Percentiles rank a stretch among this genome's conserved stretches.
Evolutionary conservation across 2,113 vertebrate species (phyloP).

Genomic region (Tragulus kanchil): DNA sequence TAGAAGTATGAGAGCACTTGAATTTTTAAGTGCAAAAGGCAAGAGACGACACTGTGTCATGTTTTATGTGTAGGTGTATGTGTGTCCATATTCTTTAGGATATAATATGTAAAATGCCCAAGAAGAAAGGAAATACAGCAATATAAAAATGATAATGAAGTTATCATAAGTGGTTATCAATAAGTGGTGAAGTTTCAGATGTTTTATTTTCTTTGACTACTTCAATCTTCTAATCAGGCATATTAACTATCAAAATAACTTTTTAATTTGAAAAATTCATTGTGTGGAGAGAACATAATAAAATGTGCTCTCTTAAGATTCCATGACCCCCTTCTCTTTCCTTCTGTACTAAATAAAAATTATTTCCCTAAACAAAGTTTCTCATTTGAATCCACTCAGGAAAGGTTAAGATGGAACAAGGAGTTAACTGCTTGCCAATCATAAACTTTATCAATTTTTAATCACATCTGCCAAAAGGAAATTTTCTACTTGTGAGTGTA

Average conservation of each 20-base stretch:
- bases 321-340: neutral
- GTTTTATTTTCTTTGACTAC: conserved; percentile 38
- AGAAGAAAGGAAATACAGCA: conserved; percentile 10
- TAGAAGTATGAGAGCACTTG: neutral
- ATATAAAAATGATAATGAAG: neutral
- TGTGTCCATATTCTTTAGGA: neutral
- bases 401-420: conserved; percentile 17
- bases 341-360: conserved; percentile 7
- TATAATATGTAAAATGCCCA: conserved; percentile 2
- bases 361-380: conserved; percentile 1
- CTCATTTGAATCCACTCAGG: conserved; percentile 36
- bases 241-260: conserved; percentile 19
- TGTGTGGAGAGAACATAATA: neutral
- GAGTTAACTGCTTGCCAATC: neutral
- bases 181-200: neutral
- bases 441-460: neutral
- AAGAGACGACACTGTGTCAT: neutral
- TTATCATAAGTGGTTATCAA: neutral
- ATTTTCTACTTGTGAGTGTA: neutral
- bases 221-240: conserved; percentile 18
- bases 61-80: neutral
- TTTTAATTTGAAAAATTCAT: conserved; percentile 11
- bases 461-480: conserved; percentile 18
- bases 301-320: conserved; percentile 15
- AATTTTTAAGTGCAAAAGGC: conserved; percentile 27